These are phyloP conservation scores for Camelus bactrianus DNA, from an alignment of 2,113 vertebrate species.

Conservation along the genomic window DNA sequence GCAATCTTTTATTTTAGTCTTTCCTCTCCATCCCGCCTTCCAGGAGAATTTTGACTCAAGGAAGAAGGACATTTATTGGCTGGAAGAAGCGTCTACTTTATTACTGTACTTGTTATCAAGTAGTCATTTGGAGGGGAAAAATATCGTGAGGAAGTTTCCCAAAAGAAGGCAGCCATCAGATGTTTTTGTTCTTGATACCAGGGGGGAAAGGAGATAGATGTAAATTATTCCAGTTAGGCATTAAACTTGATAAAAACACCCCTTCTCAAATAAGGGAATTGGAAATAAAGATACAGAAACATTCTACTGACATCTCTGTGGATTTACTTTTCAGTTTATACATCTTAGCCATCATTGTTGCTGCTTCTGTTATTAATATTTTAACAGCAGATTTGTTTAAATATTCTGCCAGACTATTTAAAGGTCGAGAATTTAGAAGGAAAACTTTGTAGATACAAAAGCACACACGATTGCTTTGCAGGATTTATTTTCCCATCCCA, in stretches of 20 bases:
- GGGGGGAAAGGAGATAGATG: background rate
- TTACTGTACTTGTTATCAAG: background rate
- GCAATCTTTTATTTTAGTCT: conserved; percentile 60
- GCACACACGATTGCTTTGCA: background rate
- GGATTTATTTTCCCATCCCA: background rate
- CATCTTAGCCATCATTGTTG: background rate
- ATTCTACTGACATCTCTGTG: background rate
- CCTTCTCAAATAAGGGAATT: conserved; percentile 14
- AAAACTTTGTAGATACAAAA: background rate
- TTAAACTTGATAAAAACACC: background rate
- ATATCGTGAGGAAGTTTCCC: no score
- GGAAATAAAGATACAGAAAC: conserved; percentile 26
- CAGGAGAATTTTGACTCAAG: background rate
- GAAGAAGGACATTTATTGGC: background rate
- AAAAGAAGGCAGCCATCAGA: background rate
- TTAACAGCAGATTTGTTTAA: conserved; percentile 45
- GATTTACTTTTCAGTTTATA: conserved; percentile 31
- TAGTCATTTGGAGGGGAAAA: background rate
- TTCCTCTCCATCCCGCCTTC: background rate
- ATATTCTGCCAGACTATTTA: conserved; percentile 28
- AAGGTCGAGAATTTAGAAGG: background rate
- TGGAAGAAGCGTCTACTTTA: background rate
- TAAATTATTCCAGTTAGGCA: conserved; percentile 22
- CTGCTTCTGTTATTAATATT: conserved; percentile 57
- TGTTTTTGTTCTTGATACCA: background rate